Percentiles rank a stretch among this genome's conserved stretches.
These are phyloP conservation scores for Drosophila nigritarsus DNA, from an alignment of 2,888 invertebrate species.

Conservation along the genomic window DNA sequence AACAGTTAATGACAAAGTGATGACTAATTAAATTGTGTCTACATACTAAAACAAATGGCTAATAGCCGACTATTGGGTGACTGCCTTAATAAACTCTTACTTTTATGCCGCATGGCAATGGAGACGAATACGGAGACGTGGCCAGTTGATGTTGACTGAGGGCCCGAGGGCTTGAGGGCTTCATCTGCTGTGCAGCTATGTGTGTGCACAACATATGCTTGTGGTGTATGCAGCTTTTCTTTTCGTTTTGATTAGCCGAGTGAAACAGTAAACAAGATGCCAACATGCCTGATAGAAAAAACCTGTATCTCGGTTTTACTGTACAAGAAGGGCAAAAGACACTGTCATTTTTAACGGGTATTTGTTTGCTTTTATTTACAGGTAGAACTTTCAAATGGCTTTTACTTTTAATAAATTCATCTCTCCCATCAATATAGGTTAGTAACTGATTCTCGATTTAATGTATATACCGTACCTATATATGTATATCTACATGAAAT, in stretches of 20 bases:
- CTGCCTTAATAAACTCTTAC: constrained; percentile 49
- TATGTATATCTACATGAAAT: not conserved
- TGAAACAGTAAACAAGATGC: constrained; percentile 48
- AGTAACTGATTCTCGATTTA: not conserved
- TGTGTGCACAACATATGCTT: constrained; percentile 1
- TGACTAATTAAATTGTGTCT: constrained; percentile 68
- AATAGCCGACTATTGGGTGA: constrained; percentile 64
- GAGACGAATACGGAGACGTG: not conserved
- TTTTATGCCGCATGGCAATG: constrained; percentile 22
- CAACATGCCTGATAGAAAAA: constrained; percentile 31
- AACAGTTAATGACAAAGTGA: constrained; percentile 59
- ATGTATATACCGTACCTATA: not conserved
- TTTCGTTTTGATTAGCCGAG: constrained; percentile 51
- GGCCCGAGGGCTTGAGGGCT: constrained; percentile 8
- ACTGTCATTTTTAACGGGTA: constrained; percentile 26
- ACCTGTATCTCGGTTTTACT: constrained; percentile 21
- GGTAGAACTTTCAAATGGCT: constrained; percentile 42
- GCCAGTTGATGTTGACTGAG: not conserved
- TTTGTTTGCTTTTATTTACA: not conserved
- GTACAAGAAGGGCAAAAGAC: not conserved
- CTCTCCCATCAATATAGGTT: not conserved
- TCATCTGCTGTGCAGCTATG: not conserved
- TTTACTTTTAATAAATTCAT: constrained; percentile 28
- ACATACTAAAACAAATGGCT: constrained; percentile 48
- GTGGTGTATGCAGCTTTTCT: constrained; percentile 39